phyloP scores from a whole-genome alignment of 64 coral and sea anemone genomes.

The Dendronephthya gigantea region DNA sequence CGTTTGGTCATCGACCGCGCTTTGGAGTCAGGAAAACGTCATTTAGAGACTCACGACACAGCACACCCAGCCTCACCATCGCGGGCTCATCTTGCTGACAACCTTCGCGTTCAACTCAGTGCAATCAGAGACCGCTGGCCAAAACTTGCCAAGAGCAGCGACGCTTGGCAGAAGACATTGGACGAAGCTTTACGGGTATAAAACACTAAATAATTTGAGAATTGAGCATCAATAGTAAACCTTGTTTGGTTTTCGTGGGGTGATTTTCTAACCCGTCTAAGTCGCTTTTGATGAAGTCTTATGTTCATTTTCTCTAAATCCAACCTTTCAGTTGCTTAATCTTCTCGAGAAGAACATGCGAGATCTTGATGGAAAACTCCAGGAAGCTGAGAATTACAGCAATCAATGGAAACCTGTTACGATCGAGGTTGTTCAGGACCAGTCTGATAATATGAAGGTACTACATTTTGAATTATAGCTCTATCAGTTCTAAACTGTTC shows the following conservation, averaged over 20 bases:
- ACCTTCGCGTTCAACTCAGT: constrained; percentile 52
- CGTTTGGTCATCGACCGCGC: constrained; percentile 73
- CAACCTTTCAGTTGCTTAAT: constrained; percentile 50
- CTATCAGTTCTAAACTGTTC: too few relatives aligned
- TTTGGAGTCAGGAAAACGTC: constrained; percentile 59
- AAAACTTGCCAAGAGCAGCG: constrained; percentile 45
- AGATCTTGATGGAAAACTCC: constrained; percentile 60
- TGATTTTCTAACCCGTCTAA: too few relatives aligned
- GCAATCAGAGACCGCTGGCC: constrained; percentile 50
- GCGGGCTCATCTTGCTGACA: constrained; percentile 63
- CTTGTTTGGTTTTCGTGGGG: too few relatives aligned
- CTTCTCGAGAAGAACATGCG: constrained; percentile 76
- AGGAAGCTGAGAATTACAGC: constrained; percentile 66
- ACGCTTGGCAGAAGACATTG: constrained; percentile 73
- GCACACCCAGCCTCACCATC: constrained; percentile 45
- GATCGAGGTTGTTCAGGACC: neutral
- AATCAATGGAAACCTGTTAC: constrained; percentile 66
- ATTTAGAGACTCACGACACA: constrained; percentile 58
- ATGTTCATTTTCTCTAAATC: too few relatives aligned
- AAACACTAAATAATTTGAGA: neutral
- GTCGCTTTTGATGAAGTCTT: too few relatives aligned
- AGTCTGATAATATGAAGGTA: constrained; percentile 2
- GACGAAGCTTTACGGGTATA: constrained; percentile 76
- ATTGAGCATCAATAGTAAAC: too few relatives aligned
- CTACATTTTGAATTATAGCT: too few relatives aligned